phyloP scores from a whole-genome alignment of 2,797 vertebrate species.

The Tiaroga cobitis region DNA sequence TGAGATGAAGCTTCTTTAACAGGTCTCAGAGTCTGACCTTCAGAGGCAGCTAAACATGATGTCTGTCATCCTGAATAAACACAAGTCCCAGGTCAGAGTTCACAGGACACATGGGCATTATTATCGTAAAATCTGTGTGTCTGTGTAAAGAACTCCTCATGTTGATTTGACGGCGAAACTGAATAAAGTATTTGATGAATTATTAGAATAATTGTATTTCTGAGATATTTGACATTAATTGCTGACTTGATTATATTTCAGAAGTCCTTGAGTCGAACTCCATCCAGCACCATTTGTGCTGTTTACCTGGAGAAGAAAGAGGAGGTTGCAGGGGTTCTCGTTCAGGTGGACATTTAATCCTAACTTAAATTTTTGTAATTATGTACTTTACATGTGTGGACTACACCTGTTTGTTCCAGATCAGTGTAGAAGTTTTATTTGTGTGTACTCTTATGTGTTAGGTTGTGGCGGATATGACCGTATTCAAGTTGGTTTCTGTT shows the following conservation, averaged over 20 bases:
- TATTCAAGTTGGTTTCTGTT: slow-evolving; percentile 76
- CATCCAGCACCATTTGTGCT: slow-evolving; percentile 72
- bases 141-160: not conserved
- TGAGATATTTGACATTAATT: not conserved
- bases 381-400: not conserved
- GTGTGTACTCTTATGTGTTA: slow-evolving; percentile 53
- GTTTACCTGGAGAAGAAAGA: slow-evolving; percentile 83
- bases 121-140: not conserved
- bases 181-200: not conserved
- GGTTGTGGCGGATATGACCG: slow-evolving; percentile 80
- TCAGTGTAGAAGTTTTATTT: not conserved
- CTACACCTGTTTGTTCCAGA: not conserved
- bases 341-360: slow-evolving; percentile 72
- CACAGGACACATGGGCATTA: not conserved
- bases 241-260: slow-evolving; percentile 22
- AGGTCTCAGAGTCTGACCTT: slow-evolving; percentile 60
- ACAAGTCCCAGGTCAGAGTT: slow-evolving; percentile 55
- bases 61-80: slow-evolving; percentile 78
- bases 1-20: not conserved
- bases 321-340: slow-evolving; percentile 73
- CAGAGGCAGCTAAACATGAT: slow-evolving; percentile 79
- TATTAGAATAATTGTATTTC: not conserved
- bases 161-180: not conserved
- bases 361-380: not conserved
- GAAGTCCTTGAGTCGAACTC: slow-evolving; percentile 1